Evolutionary conservation across 2,113 vertebrate species (phyloP).

Genomic region (Pomatorhinus ruficollis): DNA sequence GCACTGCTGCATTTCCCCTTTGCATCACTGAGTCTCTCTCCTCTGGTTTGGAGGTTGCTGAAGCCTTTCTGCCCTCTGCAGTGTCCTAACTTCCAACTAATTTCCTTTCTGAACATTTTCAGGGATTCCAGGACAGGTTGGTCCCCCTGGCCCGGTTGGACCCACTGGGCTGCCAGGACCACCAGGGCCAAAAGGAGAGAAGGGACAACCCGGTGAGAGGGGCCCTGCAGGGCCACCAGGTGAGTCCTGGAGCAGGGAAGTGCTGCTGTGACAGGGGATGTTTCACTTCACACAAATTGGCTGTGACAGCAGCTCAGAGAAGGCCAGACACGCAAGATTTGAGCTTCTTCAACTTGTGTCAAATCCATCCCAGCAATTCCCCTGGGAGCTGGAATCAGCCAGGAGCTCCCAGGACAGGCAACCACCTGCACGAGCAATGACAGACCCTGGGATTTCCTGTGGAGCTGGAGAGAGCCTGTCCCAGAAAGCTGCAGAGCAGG

Average conservation of each 20-base stretch:
- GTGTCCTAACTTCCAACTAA: not conserved
- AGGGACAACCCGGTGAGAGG: slow-evolving; percentile 76
- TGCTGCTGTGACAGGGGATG: not conserved
- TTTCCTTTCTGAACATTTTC: not conserved
- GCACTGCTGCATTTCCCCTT: not conserved
- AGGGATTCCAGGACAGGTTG: slow-evolving; percentile 76
- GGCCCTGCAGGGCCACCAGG: slow-evolving; percentile 80
- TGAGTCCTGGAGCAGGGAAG: slow-evolving; percentile 36
- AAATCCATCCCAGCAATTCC: not conserved
- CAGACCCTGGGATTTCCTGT: not conserved
- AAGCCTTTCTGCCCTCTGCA: not conserved
- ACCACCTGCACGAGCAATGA: not conserved
- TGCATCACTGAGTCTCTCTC: not conserved
- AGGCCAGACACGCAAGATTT: not conserved
- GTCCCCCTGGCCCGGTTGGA: slow-evolving; percentile 72
- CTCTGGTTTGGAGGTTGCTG: not conserved
- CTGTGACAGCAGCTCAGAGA: not conserved
- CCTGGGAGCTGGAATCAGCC: not conserved
- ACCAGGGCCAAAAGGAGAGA: slow-evolving; percentile 78
- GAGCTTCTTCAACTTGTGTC: not conserved
- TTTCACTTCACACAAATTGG: not conserved
- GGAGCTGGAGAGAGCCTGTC: not conserved
- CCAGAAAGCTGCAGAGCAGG: slow-evolving; percentile 27
- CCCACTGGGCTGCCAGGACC: slow-evolving; percentile 72
- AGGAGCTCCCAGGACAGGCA: not conserved